Percentiles rank a stretch among this genome's conserved stretches.
phyloP scores from a whole-genome alignment of 2,797 vertebrate species.

The Sebastolobus altivelis region DNA sequence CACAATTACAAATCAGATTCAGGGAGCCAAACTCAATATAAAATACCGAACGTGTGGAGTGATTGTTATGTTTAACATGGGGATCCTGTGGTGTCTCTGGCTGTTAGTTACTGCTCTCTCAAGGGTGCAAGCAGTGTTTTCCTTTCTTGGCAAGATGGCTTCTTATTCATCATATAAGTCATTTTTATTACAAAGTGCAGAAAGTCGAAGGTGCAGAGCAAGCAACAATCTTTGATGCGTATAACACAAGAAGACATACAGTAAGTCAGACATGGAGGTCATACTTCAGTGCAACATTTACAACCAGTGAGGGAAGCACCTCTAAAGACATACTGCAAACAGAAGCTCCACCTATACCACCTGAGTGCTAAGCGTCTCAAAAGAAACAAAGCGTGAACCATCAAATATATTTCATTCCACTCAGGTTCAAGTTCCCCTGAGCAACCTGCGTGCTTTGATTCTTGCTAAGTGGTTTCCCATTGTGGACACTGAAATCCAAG shows the following conservation, averaged over 20 bases:
- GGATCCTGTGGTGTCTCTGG: not conserved
- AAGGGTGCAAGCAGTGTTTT: slow-evolving; percentile 41
- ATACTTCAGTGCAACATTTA: slow-evolving; percentile 35
- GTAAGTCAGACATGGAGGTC: slow-evolving; percentile 44
- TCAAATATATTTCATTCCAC: slow-evolving; percentile 36
- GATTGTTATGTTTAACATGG: slow-evolving; percentile 24
- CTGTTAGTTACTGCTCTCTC: slow-evolving; percentile 55
- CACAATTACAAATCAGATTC: slow-evolving; percentile 25
- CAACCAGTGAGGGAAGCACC: slow-evolving; percentile 3
- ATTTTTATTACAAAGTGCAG: slow-evolving; percentile 64
- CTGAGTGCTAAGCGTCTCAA: slow-evolving; percentile 10
- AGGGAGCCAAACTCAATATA: not conserved
- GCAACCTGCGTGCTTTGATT: slow-evolving; percentile 41
- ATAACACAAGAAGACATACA: not conserved
- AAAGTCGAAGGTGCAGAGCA: slow-evolving; percentile 49
- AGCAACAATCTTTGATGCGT: slow-evolving; percentile 43
- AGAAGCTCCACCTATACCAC: not conserved
- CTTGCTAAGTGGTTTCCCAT: slow-evolving; percentile 50
- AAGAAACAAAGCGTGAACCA: slow-evolving; percentile 18
- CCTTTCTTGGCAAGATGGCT: slow-evolving; percentile 32
- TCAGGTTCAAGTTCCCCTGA: slow-evolving; percentile 35
- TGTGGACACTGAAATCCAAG: slow-evolving; percentile 49
- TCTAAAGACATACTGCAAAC: not conserved
- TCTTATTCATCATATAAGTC: slow-evolving; percentile 50
- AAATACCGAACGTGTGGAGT: slow-evolving; percentile 19